These are phyloP conservation scores for Schizaphis graminum DNA, from an alignment of 2,888 invertebrate genomes.

Conservation along the genomic window DNA sequence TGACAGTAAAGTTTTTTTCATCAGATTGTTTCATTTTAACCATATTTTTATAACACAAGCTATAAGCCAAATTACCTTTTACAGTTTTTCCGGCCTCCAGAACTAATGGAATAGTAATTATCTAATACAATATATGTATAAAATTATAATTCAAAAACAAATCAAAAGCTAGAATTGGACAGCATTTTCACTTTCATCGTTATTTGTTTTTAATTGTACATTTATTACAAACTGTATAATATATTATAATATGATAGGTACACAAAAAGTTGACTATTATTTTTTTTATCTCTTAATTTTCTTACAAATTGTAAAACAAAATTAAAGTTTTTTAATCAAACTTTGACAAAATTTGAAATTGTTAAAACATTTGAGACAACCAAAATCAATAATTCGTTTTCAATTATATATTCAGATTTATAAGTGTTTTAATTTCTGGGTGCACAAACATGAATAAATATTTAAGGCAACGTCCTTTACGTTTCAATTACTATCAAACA, in stretches of 20 bases:
- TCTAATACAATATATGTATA: neutral
- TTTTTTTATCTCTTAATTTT: constrained; percentile 17
- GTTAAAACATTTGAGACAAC: neutral
- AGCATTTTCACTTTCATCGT: neutral
- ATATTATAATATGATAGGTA: neutral
- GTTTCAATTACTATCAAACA: neutral
- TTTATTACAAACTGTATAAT: neutral
- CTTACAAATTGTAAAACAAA: neutral
- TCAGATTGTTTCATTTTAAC: neutral
- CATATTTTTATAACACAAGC: neutral
- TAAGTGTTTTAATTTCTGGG: neutral
- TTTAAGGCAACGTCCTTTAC: neutral
- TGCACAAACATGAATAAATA: neutral
- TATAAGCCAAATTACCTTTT: neutral
- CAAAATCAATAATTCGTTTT: constrained; percentile 9
- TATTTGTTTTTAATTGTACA: neutral
- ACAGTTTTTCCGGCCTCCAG: neutral
- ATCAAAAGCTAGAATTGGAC: neutral
- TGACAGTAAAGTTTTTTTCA: neutral
- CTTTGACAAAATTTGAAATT: neutral
- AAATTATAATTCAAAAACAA: neutral
- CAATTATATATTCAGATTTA: neutral
- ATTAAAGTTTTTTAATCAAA: constrained; percentile 66
- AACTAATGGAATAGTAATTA: neutral
- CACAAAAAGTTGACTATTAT: neutral